These are phyloP conservation scores for Onychorhynchus coronatus DNA, from an alignment of 2,113 vertebrate genomes.

Conservation along the genomic window DNA sequence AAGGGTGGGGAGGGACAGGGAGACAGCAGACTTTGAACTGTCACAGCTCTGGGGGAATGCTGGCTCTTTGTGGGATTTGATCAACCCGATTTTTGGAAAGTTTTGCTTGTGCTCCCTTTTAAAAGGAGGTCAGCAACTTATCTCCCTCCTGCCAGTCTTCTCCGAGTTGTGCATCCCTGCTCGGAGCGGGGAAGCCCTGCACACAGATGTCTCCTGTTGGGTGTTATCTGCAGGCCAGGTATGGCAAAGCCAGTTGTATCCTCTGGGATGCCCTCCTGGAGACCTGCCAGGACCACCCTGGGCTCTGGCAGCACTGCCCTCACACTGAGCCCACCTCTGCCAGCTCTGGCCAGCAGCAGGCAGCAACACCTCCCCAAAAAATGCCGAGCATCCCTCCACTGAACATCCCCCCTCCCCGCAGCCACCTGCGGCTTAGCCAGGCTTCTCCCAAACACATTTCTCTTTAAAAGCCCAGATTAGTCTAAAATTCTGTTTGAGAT, in stretches of 20 bases:
- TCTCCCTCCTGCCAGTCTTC: background rate
- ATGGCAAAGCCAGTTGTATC: background rate
- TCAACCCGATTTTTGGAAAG: background rate
- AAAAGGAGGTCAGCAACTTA: background rate
- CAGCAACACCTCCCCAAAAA: background rate
- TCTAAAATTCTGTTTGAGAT: background rate
- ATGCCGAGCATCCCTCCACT: background rate
- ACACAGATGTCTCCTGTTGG: background rate
- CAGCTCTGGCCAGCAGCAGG: background rate
- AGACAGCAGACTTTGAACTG: background rate
- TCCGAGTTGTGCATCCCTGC: background rate
- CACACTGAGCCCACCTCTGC: background rate
- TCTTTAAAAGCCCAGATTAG: slow-evolving; percentile 56
- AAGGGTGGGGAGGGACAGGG: background rate
- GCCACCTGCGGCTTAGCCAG: background rate
- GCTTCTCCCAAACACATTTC: slow-evolving; percentile 34
- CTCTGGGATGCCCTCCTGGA: background rate
- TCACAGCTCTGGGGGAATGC: background rate
- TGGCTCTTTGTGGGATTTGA: background rate
- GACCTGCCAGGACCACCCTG: slow-evolving; percentile 47
- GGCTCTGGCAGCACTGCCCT: background rate
- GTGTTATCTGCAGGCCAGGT: slow-evolving; percentile 31
- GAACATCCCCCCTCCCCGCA: background rate
- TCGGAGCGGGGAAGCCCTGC: background rate
- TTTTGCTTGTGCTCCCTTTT: background rate